Evolutionary conservation across 1,140 invertebrate species (phyloP).

Genomic region (Ceratoteleas bidentatus): DNA sequence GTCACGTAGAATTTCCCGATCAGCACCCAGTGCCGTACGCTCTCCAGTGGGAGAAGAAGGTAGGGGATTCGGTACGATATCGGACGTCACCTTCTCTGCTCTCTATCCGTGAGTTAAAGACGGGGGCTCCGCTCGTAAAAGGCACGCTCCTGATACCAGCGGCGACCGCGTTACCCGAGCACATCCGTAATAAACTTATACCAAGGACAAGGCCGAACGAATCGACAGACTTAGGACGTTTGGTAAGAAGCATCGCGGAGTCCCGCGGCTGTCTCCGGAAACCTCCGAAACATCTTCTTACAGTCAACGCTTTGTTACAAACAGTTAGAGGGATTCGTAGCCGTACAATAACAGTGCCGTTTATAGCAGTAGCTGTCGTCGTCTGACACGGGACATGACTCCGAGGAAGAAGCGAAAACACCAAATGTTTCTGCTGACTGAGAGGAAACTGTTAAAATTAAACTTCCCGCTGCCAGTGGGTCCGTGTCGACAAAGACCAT

Average conservation of each 20-base stretch:
- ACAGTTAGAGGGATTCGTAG: conserved; percentile 35
- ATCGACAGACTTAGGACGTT: conserved; percentile 69
- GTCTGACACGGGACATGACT: background rate
- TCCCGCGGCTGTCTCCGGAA: conserved; percentile 62
- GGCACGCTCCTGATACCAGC: conserved; percentile 75
- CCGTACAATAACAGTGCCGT: conserved; percentile 32
- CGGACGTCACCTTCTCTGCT: conserved; percentile 85
- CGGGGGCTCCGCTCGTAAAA: conserved; percentile 74
- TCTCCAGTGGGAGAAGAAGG: conserved; percentile 99
- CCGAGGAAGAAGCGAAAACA: no score
- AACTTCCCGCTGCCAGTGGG: no score
- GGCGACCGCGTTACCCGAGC: conserved; percentile 68
- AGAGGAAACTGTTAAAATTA: no score
- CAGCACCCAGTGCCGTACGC: conserved; percentile 97
- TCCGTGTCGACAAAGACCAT: no score
- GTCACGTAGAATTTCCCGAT: conserved; percentile 96
- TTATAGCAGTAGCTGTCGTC: conserved; percentile 8
- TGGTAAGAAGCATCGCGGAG: conserved; percentile 68
- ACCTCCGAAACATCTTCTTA: conserved; percentile 59
- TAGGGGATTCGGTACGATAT: conserved; percentile 95
- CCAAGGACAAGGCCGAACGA: conserved; percentile 64
- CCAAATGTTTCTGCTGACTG: no score
- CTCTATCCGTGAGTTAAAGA: conserved; percentile 81
- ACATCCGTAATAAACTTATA: conserved; percentile 67
- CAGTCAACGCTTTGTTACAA: conserved; percentile 38